Percentiles rank a stretch among this genome's conserved stretches.
These are phyloP conservation scores for Chrysogorgia sp. DNA, from an alignment of 92 coral and sea anemone species.

Conservation along the genomic window DNA sequence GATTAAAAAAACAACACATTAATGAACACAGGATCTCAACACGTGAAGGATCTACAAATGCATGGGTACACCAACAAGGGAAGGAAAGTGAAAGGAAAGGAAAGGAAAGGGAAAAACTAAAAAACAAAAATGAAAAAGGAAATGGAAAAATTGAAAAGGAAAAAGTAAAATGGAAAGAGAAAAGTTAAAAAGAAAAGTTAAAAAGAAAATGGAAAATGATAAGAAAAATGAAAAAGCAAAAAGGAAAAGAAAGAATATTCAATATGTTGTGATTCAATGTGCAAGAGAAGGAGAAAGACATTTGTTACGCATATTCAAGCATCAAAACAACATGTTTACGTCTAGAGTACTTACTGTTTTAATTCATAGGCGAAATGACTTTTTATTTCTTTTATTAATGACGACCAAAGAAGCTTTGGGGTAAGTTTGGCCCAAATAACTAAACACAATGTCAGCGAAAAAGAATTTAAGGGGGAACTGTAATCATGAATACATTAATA, in stretches of 20 bases:
- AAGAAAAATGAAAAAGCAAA: constrained; percentile 1
- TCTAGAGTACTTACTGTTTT: constrained; percentile 58
- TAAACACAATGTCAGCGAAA: not conserved
- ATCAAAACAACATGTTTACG: not conserved
- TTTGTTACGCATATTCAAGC: no score
- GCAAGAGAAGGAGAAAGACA: no score
- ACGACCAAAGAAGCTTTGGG: constrained; percentile 88
- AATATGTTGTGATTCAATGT: no score
- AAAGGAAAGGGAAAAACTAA: not conserved
- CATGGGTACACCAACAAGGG: not conserved
- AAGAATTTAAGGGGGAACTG: not conserved
- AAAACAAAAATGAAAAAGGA: not conserved
- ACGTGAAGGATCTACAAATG: not conserved
- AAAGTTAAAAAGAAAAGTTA: no score
- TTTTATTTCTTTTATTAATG: constrained; percentile 68
- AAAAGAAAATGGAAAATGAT: not conserved
- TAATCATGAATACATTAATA: not conserved
- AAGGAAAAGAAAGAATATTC: no score
- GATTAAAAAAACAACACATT: not conserved
- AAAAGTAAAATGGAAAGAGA: not conserved
- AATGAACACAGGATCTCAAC: no score
- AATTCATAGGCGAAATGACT: constrained; percentile 81
- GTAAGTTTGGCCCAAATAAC: constrained; percentile 91
- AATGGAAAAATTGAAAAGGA: not conserved
- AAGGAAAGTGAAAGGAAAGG: not conserved